Evolutionary conservation across 2,888 invertebrate species (phyloP).

Genomic region (Hemistola chrysoprasaria): DNA sequence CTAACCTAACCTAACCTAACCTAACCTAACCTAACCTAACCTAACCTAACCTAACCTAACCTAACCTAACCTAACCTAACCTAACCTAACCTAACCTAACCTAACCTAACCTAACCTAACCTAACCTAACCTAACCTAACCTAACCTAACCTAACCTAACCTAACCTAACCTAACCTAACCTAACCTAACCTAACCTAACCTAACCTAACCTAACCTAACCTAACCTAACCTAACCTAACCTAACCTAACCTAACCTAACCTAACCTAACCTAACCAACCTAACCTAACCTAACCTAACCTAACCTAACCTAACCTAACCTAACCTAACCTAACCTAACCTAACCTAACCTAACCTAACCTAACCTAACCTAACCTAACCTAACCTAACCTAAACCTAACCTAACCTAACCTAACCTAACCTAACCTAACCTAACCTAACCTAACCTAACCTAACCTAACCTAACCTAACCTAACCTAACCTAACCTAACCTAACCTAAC

Average conservation of each 20-base stretch:
- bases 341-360: slow-evolving; percentile 21
- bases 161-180: slow-evolving; percentile 27
- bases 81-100: slow-evolving; percentile 29
- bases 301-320: slow-evolving; percentile 21
- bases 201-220: slow-evolving; percentile 25
- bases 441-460: slow-evolving; percentile 21
- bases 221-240: slow-evolving; percentile 28
- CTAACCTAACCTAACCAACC: too few species aligned
- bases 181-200: slow-evolving; percentile 31
- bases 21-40: slow-evolving; percentile 30
- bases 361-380: slow-evolving; percentile 20
- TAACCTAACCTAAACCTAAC: too few species aligned
- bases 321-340: slow-evolving; percentile 20
- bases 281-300: slow-evolving; percentile 23
- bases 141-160: slow-evolving; percentile 27
- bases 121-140: slow-evolving; percentile 23
- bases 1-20: slow-evolving; percentile 30
- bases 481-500: slow-evolving; percentile 21
- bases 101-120: slow-evolving; percentile 25
- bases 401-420: slow-evolving; percentile 19
- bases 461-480: slow-evolving; percentile 22
- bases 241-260: slow-evolving; percentile 25
- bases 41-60: slow-evolving; percentile 29
- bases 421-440: slow-evolving; percentile 19
- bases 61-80: slow-evolving; percentile 30